These are phyloP conservation scores for Saguinus imperator DNA, from an alignment of 2,113 vertebrate genomes.

Conservation along the genomic window DNA sequence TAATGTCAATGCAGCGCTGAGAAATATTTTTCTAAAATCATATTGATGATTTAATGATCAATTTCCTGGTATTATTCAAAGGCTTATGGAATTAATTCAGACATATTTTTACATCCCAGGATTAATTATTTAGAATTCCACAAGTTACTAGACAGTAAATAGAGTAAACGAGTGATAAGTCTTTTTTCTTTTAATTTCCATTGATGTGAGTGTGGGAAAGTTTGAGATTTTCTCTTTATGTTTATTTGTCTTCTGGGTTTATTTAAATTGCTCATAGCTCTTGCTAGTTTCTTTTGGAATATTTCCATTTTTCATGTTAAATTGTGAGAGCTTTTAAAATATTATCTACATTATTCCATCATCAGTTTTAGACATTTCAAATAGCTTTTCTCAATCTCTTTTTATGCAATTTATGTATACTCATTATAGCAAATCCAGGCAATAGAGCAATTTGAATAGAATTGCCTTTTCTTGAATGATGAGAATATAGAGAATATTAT, in stretches of 20 bases:
- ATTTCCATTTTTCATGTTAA: neutral
- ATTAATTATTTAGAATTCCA: neutral
- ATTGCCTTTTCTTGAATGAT: neutral
- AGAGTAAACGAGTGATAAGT: neutral
- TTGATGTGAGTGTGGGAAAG: neutral
- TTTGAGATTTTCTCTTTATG: neutral
- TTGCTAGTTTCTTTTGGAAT: slow-evolving; percentile 16
- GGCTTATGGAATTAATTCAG: neutral
- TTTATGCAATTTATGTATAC: neutral
- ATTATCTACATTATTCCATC: neutral
- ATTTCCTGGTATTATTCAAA: neutral
- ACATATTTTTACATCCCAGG: neutral
- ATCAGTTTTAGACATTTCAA: neutral
- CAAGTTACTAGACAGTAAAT: neutral
- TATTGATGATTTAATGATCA: neutral
- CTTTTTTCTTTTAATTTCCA: neutral
- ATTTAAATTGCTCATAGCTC: neutral
- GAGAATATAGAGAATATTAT: neutral
- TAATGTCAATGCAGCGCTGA: neutral
- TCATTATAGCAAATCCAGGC: neutral
- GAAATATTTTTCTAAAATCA: neutral
- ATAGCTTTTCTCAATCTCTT: neutral
- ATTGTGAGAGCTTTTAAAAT: neutral
- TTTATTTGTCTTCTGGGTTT: neutral
- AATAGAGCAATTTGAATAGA: neutral